Conservation (phyloP, 2,888 invertebrate genomes). For the Meta bourneti region DNA sequence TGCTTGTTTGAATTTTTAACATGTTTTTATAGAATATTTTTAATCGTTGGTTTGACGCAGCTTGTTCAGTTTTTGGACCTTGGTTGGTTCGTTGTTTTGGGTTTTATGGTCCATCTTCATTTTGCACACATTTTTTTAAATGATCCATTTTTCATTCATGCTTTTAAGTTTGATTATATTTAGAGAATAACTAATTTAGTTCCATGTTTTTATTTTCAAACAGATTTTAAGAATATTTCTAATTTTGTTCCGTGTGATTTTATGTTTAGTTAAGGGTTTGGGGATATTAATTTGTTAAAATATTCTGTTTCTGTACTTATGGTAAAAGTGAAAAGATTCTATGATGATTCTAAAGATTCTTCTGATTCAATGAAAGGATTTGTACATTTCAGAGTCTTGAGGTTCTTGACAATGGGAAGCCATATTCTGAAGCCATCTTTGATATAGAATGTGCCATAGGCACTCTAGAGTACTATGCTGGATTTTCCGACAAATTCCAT, state of each 20-base stretch:
- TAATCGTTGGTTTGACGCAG: too few species aligned
- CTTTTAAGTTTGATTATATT: too few species aligned
- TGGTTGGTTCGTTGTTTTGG: too few species aligned
- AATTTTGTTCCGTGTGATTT: not conserved
- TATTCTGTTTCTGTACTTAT: not conserved
- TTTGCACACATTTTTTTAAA: too few species aligned
- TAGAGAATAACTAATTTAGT: too few species aligned
- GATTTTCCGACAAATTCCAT: constrained; percentile 95
- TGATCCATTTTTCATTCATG: too few species aligned
- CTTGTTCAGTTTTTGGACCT: too few species aligned
- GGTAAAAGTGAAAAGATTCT: not conserved
- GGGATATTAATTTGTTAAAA: not conserved
- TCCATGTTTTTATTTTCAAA: too few species aligned
- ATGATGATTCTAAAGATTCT: too few species aligned
- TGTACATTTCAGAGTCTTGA: constrained; percentile 84
- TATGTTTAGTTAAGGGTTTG: not conserved
- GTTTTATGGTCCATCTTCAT: too few species aligned
- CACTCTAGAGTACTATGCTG: constrained; percentile 90
- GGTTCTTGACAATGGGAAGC: constrained; percentile 96
- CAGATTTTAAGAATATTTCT: not conserved
- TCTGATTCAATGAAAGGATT: not conserved
- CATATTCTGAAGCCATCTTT: constrained; percentile 84
- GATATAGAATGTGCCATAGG: constrained; percentile 79
- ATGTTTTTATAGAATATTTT: too few species aligned
- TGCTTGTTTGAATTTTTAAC: too few species aligned